phyloP scores from a whole-genome alignment of 2,113 vertebrate genomes.

The Varanus komodoensis region DNA sequence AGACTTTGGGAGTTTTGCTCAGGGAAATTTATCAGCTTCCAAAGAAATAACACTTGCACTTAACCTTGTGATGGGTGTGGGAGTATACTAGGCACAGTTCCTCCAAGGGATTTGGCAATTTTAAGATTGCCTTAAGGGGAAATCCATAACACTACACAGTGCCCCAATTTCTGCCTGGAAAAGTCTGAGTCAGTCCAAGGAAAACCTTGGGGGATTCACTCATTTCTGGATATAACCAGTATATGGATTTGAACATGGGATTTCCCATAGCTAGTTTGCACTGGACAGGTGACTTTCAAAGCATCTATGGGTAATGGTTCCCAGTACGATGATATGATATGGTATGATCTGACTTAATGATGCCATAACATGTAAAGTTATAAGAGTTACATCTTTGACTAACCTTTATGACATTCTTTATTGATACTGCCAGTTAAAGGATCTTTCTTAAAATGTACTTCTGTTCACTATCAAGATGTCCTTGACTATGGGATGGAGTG shows the following conservation, averaged over 20 bases:
- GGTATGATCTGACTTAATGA: neutral
- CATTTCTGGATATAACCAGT: neutral
- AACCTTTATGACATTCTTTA: constrained; percentile 43
- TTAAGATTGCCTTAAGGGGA: neutral
- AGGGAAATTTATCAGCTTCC: too few relatives aligned
- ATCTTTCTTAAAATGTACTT: constrained; percentile 29
- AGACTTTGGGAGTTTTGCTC: too few relatives aligned
- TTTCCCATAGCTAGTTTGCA: neutral
- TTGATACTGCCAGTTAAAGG: constrained; percentile 34
- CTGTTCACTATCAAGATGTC: constrained; percentile 36
- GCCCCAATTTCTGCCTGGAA: neutral
- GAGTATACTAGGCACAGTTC: neutral
- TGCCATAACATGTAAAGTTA: neutral
- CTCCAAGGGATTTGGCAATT: neutral
- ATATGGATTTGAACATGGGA: neutral
- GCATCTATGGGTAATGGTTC: neutral
- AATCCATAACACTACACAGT: too few relatives aligned
- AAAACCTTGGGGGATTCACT: neutral
- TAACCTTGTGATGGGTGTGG: neutral
- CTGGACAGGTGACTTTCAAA: too few relatives aligned
- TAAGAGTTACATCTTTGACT: constrained; percentile 29
- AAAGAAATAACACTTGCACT: too few relatives aligned
- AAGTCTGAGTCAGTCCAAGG: neutral
- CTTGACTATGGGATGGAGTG: constrained; percentile 32
- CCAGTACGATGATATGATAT: neutral